Evolutionary conservation across 2,113 vertebrate genomes (phyloP).

Genomic region (Oncorhynchus clarkii): DNA sequence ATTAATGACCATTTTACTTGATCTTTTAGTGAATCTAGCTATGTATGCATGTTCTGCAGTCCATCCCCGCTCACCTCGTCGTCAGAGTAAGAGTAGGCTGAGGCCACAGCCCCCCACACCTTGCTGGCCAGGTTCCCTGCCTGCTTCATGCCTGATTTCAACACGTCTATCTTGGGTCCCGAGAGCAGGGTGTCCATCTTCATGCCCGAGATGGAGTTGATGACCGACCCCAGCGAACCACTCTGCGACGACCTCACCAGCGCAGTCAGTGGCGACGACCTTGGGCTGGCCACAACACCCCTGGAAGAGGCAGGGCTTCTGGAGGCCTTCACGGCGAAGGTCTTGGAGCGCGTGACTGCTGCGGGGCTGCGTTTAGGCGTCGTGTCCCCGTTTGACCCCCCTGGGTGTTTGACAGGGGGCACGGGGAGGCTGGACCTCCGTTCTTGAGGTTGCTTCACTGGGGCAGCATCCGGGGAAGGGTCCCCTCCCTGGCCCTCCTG

Average conservation of each 20-base stretch:
- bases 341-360: slow-evolving; percentile 85
- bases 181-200: slow-evolving; percentile 91
- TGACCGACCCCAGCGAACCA: slow-evolving; percentile 87
- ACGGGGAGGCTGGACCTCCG: slow-evolving; percentile 88
- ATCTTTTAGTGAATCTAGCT: too few species aligned
- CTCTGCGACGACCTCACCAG: slow-evolving; percentile 85
- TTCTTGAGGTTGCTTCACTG: slow-evolving; percentile 67
- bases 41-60: neutral
- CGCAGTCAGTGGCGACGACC: slow-evolving; percentile 81
- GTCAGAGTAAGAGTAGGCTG: slow-evolving; percentile 88
- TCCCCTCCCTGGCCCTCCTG: slow-evolving; percentile 51
- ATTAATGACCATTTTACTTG: too few species aligned
- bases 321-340: slow-evolving; percentile 78
- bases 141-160: slow-evolving; percentile 94
- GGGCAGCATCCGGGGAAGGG: slow-evolving; percentile 22
- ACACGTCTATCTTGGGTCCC: slow-evolving; percentile 92
- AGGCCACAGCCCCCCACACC: slow-evolving; percentile 89
- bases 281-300: slow-evolving; percentile 50
- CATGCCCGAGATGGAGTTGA: slow-evolving; percentile 87
- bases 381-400: slow-evolving; percentile 50
- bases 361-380: slow-evolving; percentile 70
- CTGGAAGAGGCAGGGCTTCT: slow-evolving; percentile 54
- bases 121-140: slow-evolving; percentile 93
- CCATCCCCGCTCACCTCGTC: slow-evolving; percentile 79
- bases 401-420: slow-evolving; percentile 62